A percentile compares a stretch with the other conserved stretches of the same genome.
phyloP scores from a whole-genome alignment of 2,113 vertebrate species.

The Monopterus albus region DNA sequence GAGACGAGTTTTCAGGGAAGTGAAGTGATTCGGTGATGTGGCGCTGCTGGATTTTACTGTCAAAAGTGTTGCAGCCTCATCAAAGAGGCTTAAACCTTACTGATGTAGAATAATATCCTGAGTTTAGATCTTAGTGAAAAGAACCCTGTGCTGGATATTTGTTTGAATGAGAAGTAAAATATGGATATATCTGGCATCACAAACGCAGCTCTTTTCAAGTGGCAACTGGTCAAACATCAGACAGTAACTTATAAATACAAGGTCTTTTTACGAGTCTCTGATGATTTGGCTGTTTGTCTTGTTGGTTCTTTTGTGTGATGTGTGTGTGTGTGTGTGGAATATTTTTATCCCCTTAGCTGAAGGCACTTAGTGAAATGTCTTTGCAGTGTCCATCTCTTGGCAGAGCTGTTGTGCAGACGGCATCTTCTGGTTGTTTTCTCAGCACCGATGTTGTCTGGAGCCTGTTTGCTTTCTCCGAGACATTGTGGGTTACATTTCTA shows the following conservation, averaged over 20 bases:
- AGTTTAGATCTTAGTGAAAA: not conserved
- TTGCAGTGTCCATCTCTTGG: slow-evolving; percentile 24
- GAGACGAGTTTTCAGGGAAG: slow-evolving; percentile 1
- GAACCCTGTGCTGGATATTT: not conserved
- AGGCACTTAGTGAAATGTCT: slow-evolving; percentile 55
- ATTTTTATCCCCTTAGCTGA: slow-evolving; percentile 50
- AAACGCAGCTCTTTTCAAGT: slow-evolving; percentile 19
- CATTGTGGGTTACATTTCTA: slow-evolving; percentile 10
- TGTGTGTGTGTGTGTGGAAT: slow-evolving; percentile 31
- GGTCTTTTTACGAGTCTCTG: slow-evolving; percentile 7
- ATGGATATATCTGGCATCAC: not conserved
- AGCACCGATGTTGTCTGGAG: slow-evolving; percentile 21
- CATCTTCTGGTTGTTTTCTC: slow-evolving; percentile 54
- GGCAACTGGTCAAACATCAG: slow-evolving; percentile 32
- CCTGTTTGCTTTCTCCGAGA: slow-evolving; percentile 58
- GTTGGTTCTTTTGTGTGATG: slow-evolving; percentile 35
- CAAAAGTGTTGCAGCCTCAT: slow-evolving; percentile 12
- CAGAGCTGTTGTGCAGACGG: slow-evolving; percentile 43
- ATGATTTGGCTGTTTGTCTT: slow-evolving; percentile 42
- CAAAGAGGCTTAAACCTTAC: not conserved
- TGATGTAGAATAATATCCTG: not conserved
- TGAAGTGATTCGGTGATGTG: slow-evolving; percentile 17
- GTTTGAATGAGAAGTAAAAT: not conserved
- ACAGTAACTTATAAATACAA: slow-evolving; percentile 11
- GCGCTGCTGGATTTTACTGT: not conserved